phyloP scores from a whole-genome alignment of 2,797 vertebrate species.

The Onychomys arenicola region DNA sequence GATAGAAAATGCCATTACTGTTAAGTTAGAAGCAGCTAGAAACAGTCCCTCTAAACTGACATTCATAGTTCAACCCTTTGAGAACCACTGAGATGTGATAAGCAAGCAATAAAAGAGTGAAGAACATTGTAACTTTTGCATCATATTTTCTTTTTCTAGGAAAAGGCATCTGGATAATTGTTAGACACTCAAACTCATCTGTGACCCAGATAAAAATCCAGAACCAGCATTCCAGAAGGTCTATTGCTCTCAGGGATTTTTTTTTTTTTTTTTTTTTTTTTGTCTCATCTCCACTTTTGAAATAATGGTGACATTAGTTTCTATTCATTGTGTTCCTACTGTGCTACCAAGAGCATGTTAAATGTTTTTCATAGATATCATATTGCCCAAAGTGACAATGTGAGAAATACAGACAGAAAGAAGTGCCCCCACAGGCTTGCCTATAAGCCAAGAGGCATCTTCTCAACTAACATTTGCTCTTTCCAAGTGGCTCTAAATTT shows the following conservation, averaged over 20 bases:
- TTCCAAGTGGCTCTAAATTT: not conserved
- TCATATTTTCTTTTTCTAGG: not conserved
- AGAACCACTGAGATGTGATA: not conserved
- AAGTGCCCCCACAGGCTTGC: not conserved
- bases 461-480: not conserved
- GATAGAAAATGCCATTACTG: not conserved
- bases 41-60: not conserved
- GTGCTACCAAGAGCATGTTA: not conserved
- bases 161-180: not conserved
- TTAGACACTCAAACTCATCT: not conserved
- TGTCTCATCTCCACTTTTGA: not conserved
- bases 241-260: not conserved
- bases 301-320: not conserved
- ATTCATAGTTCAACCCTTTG: not conserved
- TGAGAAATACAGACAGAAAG: not conserved
- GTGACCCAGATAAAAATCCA: not conserved
- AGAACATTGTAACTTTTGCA: not conserved
- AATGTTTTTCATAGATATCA: not conserved
- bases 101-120: not conserved
- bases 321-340: not conserved
- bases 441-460: not conserved
- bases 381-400: not conserved
- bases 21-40: not conserved
- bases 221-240: conserved; percentile 13
- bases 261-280: not conserved